phyloP scores from a whole-genome alignment of 23 tunicate species.

The Ascidia mentula region DNA sequence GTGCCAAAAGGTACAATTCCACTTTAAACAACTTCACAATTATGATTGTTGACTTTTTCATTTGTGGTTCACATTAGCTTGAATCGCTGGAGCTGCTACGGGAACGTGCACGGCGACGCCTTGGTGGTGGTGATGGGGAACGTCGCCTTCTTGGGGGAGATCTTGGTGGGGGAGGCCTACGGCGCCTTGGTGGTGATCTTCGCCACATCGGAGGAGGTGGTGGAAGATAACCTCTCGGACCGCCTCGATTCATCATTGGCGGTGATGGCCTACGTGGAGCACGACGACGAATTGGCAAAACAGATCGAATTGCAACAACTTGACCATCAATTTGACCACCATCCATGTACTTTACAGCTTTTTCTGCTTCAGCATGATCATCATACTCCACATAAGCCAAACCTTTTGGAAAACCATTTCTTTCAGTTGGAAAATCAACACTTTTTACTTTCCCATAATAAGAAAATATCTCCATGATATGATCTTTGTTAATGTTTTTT shows the following conservation, averaged over 20 bases:
- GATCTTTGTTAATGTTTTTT: constrained; percentile 88
- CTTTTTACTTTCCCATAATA: constrained; percentile 85
- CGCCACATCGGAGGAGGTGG: constrained; percentile 68
- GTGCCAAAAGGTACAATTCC: not conserved
- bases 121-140: constrained; percentile 54
- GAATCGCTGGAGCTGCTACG: constrained; percentile 86
- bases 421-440: constrained; percentile 78
- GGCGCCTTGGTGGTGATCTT: constrained; percentile 56
- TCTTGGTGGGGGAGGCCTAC: constrained; percentile 20
- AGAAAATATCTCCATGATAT: constrained; percentile 80
- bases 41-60: not conserved
- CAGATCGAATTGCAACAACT: constrained; percentile 64
- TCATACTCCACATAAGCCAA: constrained; percentile 89
- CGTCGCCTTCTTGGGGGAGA: constrained; percentile 69
- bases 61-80: constrained; percentile 3
- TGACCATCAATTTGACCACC: constrained; percentile 98
- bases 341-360: constrained; percentile 93
- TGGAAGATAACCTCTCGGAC: constrained; percentile 51
- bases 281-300: constrained; percentile 63
- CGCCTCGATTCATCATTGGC: constrained; percentile 44
- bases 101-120: constrained; percentile 50
- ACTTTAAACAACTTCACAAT: not conserved
- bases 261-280: constrained; percentile 61
- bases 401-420: constrained; percentile 57
- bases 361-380: constrained; percentile 87